Base-by-base conservation (phyloP, 2,888 invertebrate species). In the Apamea sordens region DNA sequence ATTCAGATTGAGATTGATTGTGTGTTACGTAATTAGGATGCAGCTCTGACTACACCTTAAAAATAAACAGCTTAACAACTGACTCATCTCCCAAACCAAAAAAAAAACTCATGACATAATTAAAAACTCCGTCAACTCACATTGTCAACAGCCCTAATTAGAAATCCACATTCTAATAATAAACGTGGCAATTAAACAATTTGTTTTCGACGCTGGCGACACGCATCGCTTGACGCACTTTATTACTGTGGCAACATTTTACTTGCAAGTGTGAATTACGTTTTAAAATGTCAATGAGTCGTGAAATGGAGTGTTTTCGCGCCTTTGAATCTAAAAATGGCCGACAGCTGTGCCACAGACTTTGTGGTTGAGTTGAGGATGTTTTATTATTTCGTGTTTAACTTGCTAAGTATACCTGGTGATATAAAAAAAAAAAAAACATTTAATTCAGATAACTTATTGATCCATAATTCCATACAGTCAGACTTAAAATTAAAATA, bases 181-280 rank as follows among this genome's bases (percentile, higher is more conserved):
- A 88, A 79, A 89, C 83, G 83, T 89, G 85, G 94, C 95, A 95
- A 96, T 96, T 96, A 96, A 95, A 95, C 94, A 96, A 96, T 96
- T 96, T 96, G 96, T 95, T 94, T 93, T 92, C 93, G 89, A 90
- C 89, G 88, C 89, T 95, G 93, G 93, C 94, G 94, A 91, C 90
- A 94, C 95, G 95, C 91, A 94, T 92, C 92, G 92, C 91, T 94
- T 91, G 90, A 90, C 80, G 83, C 94, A 90, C 90, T 96, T 96
- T 96, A 96, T 96, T 93, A 90, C 94, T 91, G 82, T 92, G 93
- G 95, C 96, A 95, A 95, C 96, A 95, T 95, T 95, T 95, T 95
- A 95, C 94, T 93, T 94, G 94, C 93, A 94, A 94, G 94, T 92
- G 95, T 95, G 95, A 95, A 95, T 95, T 94, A 94, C 94, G 94